Base-by-base conservation (phyloP, 2,888 invertebrate species). In the Brachypterus glaber region DNA sequence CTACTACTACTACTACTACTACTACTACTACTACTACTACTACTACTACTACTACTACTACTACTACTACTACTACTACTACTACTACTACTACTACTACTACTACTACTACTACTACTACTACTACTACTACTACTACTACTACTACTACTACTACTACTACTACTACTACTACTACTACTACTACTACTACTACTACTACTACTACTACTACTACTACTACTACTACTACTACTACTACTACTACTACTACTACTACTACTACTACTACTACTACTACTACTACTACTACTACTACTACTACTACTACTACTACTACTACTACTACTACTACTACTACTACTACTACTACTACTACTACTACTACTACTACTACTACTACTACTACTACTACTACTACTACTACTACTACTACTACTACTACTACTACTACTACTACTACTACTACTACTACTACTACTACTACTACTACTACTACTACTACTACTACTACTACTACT, bases 1-100 rank as follows among this genome's bases (percentile, higher is more conserved):
- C 33, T 32, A 32, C 33, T 32, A 32, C 33, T 32, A 32, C 33
- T 32, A 32, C 33, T 32, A 32, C 33, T 32, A 32, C 33, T 32
- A 32, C 33, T 32, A 32, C 33, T 32, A 32, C 33, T 32, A 30
- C 30, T 30, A 30, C 30, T 30, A 30, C 30, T 30, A 30, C 30
- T 30, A 30, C 30, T 30, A 30, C 30, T 30, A 30, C 30, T 30
- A 30, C 30, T 30, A 30, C 30, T 30, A 30, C 30, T 30, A 30
- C 24, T 24, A 24, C 24, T 24, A 24, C 24, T 24, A 24, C 24
- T 24, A 24, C 24, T 24, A 24, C 24, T 24, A 24, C 24, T 24
- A 24, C 24, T 24, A n/a, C 24, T 24, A 24, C 24, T 24, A 24
- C 24, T 24, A 24, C 24, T 24, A 24, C 24, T 24, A 24, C 24